These are phyloP conservation scores for Laupala kohalensis DNA, from an alignment of 1,140 invertebrate genomes.

Conservation along the genomic window DNA sequence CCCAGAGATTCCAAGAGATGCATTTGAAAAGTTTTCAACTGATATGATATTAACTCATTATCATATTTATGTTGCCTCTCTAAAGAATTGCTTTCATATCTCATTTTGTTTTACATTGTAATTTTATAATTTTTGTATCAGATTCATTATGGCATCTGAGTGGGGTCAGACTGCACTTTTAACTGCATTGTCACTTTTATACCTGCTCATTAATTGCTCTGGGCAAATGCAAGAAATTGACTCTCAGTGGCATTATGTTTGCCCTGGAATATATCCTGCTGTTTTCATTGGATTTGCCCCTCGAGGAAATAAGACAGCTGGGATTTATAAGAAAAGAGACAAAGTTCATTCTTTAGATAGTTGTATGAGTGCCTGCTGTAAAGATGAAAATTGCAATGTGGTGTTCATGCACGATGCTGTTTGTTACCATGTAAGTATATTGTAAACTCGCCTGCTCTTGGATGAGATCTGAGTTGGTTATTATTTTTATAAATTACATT, in stretches of 20 bases:
- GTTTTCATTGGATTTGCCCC: slow-evolving; percentile 30
- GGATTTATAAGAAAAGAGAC: slow-evolving; percentile 41
- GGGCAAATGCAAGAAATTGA: slow-evolving; percentile 7
- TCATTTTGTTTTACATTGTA: not conserved
- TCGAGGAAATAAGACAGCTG: slow-evolving; percentile 41
- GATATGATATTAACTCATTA: not conserved
- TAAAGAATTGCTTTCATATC: not conserved
- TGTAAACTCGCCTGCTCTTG: not conserved
- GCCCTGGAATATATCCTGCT: slow-evolving; percentile 25
- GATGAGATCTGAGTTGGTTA: not conserved
- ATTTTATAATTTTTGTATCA: not conserved
- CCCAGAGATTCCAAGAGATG: too few species aligned
- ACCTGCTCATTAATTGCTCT: not conserved
- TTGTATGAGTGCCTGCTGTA: slow-evolving; percentile 62
- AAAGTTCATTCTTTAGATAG: slow-evolving; percentile 38
- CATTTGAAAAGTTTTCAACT: not conserved
- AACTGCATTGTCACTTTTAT: not conserved
- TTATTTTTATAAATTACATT: not conserved
- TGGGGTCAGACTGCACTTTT: not conserved
- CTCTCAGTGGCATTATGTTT: slow-evolving; percentile 15
- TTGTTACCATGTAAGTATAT: slow-evolving; percentile 51
- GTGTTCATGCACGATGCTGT: slow-evolving; percentile 59
- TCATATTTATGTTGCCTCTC: not conserved
- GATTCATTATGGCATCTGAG: not conserved
- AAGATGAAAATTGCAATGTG: slow-evolving; percentile 52